Percentiles rank a stretch among this genome's conserved stretches.
These are phyloP conservation scores for Drosophila prostipennis DNA, from an alignment of 2,888 invertebrate genomes.

Conservation along the genomic window DNA sequence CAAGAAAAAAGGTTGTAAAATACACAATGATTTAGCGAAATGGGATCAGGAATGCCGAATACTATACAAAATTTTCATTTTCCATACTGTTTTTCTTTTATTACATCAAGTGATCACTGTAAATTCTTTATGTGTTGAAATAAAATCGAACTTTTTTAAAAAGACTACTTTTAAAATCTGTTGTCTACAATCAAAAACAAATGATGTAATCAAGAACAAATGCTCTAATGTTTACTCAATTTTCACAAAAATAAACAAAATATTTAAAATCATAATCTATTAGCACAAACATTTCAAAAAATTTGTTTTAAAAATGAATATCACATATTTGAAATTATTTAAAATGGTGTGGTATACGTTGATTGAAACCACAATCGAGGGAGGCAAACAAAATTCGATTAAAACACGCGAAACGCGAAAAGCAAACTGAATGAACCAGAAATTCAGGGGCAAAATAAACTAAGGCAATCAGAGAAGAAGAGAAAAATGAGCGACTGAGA, in stretches of 20 bases:
- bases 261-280: not conserved
- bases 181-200: not conserved
- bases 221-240: not conserved
- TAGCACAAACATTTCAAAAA: not conserved
- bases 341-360: constrained; percentile 26
- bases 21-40: constrained; percentile 28
- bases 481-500: constrained; percentile 9
- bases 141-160: no score
- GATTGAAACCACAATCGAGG: constrained; percentile 13
- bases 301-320: not conserved
- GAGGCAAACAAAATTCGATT: constrained; percentile 49
- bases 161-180: no score
- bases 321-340: constrained; percentile 13
- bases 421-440: constrained; percentile 57
- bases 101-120: no score
- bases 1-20: constrained; percentile 15
- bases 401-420: constrained; percentile 69
- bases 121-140: no score
- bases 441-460: constrained; percentile 67
- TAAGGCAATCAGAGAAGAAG: constrained; percentile 5
- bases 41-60: constrained; percentile 5
- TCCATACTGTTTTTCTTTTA: no score
- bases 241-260: not conserved
- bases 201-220: not conserved
- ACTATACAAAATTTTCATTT: not conserved